These are phyloP conservation scores for Lophotriccus pileatus DNA, from an alignment of 2,797 vertebrate genomes.

Conservation along the genomic window DNA sequence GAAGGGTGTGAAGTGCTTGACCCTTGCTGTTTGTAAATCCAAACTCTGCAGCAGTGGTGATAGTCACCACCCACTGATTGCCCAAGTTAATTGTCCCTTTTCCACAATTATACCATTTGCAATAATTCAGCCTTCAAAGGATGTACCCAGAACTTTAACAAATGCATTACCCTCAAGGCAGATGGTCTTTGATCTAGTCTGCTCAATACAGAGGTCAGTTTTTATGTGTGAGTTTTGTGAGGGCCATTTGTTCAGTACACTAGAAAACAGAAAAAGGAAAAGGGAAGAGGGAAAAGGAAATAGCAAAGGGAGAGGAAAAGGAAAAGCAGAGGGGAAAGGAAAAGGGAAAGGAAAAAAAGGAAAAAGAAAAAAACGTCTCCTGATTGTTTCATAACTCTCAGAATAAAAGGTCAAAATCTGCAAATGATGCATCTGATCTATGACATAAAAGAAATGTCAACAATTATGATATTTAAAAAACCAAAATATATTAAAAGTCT, in stretches of 20 bases:
- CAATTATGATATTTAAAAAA: background rate
- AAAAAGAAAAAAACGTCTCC: background rate
- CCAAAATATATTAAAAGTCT: background rate
- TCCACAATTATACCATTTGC: background rate
- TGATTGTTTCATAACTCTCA: background rate
- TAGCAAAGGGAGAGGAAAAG: background rate
- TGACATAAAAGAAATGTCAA: background rate
- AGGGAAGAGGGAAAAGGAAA: no score
- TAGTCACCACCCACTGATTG: background rate
- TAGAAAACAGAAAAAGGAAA: background rate
- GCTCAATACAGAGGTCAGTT: background rate
- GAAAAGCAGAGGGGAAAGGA: no score
- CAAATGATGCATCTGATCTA: background rate
- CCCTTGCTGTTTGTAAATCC: conserved; percentile 39
- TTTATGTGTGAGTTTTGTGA: background rate
- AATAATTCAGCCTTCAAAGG: conserved; percentile 38
- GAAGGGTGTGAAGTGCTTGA: conserved; percentile 59
- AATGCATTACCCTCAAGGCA: background rate
- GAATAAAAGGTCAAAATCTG: background rate
- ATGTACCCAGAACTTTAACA: background rate
- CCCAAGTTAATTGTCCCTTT: conserved; percentile 38
- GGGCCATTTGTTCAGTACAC: background rate
- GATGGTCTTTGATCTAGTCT: background rate
- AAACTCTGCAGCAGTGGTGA: conserved; percentile 31
- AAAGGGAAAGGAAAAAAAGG: background rate